Percentiles rank a stretch among this genome's conserved stretches.
These are phyloP conservation scores for Acleris holmiana DNA, from an alignment of 2,888 invertebrate species.

Conservation along the genomic window DNA sequence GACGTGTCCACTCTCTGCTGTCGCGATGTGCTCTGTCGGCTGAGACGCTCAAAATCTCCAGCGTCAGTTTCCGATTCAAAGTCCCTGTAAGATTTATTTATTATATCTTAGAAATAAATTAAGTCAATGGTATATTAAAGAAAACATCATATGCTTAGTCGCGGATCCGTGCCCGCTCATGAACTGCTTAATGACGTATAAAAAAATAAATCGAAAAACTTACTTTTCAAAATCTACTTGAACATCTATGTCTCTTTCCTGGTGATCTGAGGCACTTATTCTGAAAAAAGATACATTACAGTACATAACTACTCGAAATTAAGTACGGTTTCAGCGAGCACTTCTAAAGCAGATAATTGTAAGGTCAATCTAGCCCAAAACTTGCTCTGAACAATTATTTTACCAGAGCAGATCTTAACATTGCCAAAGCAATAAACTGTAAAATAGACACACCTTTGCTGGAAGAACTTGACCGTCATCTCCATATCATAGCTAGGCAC, in stretches of 20 bases:
- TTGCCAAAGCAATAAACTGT: not conserved
- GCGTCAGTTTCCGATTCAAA: conserved; percentile 93
- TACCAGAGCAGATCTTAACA: not conserved
- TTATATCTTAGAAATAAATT: not conserved
- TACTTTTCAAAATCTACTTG: conserved; percentile 78
- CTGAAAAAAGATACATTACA: conserved; percentile 48
- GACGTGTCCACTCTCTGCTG: conserved; percentile 69
- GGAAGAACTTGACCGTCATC: conserved; percentile 89
- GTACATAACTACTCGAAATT: no score
- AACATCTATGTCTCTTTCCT: conserved; percentile 66
- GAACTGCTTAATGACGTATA: no score
- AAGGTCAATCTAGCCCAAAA: no score
- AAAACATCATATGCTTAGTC: no score
- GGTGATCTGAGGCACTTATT: conserved; percentile 60
- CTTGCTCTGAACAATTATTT: no score
- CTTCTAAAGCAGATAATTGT: no score
- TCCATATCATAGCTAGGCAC: conserved; percentile 88
- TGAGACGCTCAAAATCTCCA: conserved; percentile 92
- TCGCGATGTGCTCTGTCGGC: conserved; percentile 84
- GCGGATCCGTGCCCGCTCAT: no score
- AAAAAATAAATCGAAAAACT: conserved; percentile 48
- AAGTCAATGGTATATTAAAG: no score
- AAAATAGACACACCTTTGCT: conserved; percentile 73
- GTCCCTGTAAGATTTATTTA: conserved; percentile 76
- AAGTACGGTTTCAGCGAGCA: no score